These are phyloP conservation scores for Athripsodes cinereus DNA, from an alignment of 2,888 invertebrate species.

Conservation along the genomic window DNA sequence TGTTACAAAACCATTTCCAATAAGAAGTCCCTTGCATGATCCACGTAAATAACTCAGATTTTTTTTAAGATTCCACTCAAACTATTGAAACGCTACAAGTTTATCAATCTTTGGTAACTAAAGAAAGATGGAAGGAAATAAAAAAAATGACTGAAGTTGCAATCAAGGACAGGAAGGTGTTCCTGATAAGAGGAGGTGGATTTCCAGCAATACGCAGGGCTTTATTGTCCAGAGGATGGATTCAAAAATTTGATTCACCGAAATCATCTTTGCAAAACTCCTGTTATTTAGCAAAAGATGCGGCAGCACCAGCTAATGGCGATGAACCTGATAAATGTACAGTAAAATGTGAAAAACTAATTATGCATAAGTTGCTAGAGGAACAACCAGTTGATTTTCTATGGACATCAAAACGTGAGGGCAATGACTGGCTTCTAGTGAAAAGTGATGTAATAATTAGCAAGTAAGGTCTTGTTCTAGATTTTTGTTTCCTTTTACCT, in stretches of 20 bases:
- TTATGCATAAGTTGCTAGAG: slow-evolving; percentile 70
- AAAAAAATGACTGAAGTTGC: slow-evolving; percentile 60
- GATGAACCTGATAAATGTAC: slow-evolving; percentile 22
- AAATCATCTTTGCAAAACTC: slow-evolving; percentile 13
- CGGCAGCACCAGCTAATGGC: slow-evolving; percentile 3
- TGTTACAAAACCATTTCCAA: too few species aligned
- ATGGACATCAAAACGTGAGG: slow-evolving; percentile 84
- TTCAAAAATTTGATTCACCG: slow-evolving; percentile 56
- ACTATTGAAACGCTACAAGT: slow-evolving; percentile 45
- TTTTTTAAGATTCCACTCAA: too few species aligned
- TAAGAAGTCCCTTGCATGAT: too few species aligned
- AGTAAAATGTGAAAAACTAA: slow-evolving; percentile 51
- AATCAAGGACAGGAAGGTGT: slow-evolving; percentile 58
- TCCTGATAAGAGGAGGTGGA: slow-evolving; percentile 66
- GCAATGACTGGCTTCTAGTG: slow-evolving; percentile 63
- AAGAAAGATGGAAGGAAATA: slow-evolving; percentile 59
- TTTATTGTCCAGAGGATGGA: slow-evolving; percentile 65
- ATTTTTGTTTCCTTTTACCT: too few species aligned
- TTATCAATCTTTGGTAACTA: slow-evolving; percentile 53
- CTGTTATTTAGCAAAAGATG: slow-evolving; percentile 9
- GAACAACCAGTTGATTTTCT: slow-evolving; percentile 79
- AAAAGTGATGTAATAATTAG: slow-evolving; percentile 49
- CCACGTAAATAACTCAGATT: too few species aligned
- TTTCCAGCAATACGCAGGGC: slow-evolving; percentile 67
- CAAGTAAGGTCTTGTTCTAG: too few species aligned